A percentile compares a stretch with the other conserved stretches of the same genome.
phyloP scores from a whole-genome alignment of 37 sponge, comb jelly and placozoan genomes.

The Ephydatia muelleri region DNA sequence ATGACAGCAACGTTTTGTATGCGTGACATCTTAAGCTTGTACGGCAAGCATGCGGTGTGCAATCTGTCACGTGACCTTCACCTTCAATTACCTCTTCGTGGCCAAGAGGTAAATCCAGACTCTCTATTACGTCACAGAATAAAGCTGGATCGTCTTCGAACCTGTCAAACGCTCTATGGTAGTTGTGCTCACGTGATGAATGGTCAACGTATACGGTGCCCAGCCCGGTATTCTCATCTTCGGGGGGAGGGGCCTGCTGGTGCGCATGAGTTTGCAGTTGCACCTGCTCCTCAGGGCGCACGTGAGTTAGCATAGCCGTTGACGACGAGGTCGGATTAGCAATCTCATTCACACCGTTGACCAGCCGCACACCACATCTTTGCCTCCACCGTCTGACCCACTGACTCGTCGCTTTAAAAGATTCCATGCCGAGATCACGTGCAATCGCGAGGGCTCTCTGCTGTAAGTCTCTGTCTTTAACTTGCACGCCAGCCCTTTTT shows the following conservation, averaged over 20 bases:
- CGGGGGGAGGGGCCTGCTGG: not conserved
- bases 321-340: not conserved
- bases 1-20: not conserved
- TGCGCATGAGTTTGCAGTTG: not conserved
- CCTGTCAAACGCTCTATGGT: too few species aligned
- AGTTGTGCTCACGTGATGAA: constrained; percentile 58
- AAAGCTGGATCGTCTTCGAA: not conserved
- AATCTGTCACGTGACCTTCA: not conserved
- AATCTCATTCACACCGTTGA: not conserved
- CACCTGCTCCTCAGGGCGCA: constrained; percentile 25
- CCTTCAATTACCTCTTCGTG: constrained; percentile 8
- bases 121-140: not conserved
- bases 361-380: constrained; percentile 15
- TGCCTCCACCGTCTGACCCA: constrained; percentile 78
- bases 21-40: not conserved
- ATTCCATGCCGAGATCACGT: constrained; percentile 17
- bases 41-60: too few species aligned
- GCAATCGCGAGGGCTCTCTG: constrained; percentile 44
- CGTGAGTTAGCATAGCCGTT: constrained; percentile 21
- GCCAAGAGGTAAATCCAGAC: constrained; percentile 3
- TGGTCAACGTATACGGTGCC: constrained; percentile 15
- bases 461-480: constrained; percentile 46
- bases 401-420: constrained; percentile 63
- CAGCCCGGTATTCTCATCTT: not conserved
- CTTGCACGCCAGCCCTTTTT: constrained; percentile 19